Percentiles rank a stretch among this genome's conserved stretches.
Conservation (phyloP, 2,888 invertebrate species). For the Selenia dentaria region DNA sequence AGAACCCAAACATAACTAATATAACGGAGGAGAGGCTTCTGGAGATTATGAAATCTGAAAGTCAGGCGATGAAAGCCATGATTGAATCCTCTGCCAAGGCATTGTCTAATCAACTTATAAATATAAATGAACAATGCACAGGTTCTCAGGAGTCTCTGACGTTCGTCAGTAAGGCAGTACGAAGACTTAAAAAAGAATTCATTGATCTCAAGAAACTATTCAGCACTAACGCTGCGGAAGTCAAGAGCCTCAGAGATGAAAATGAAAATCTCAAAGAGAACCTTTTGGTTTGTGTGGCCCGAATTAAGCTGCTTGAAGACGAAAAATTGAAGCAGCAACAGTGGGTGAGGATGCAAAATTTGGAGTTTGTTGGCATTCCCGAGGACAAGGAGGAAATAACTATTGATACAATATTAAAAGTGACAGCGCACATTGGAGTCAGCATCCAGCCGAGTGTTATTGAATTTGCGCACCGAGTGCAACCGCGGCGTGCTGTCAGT, state of each 20-base stretch:
- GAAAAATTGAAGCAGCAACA: constrained; percentile 11
- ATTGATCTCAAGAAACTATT: constrained; percentile 2
- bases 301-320: constrained; percentile 6
- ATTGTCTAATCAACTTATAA: background rate
- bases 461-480: constrained; percentile 7
- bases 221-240: background rate
- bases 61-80: background rate
- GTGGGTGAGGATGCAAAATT: constrained; percentile 11
- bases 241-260: constrained; percentile 7
- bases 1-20: background rate
- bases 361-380: constrained; percentile 9
- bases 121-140: constrained; percentile 3
- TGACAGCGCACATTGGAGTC: constrained; percentile 5
- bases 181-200: constrained; percentile 7
- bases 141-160: constrained; percentile 6
- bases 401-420: background rate
- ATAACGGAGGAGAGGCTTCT: constrained; percentile 3
- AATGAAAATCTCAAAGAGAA: constrained; percentile 4
- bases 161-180: constrained; percentile 3
- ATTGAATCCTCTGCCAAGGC: background rate
- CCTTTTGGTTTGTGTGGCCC: too few relatives aligned
- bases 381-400: constrained; percentile 1
- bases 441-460: background rate
- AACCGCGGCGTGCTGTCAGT: background rate
- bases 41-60: background rate